Conservation (phyloP, 2,888 invertebrate species). For the Suillia variegata region DNA sequence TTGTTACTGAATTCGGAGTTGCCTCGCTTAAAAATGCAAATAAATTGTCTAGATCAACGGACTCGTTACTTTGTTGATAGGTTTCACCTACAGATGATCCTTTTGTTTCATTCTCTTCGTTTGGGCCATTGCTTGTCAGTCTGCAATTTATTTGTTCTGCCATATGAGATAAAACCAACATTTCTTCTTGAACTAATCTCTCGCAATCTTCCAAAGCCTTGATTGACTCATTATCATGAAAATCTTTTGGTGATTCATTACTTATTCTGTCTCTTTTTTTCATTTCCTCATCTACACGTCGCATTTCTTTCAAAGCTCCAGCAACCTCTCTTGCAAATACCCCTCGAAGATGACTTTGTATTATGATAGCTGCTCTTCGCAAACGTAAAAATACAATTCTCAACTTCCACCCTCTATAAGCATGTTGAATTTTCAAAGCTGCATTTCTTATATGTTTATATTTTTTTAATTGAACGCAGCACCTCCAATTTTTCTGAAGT, state of each 20-base stretch:
- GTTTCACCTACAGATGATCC: conserved; percentile 39
- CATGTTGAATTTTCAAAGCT: conserved; percentile 78
- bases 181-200: conserved; percentile 71
- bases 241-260: conserved; percentile 69
- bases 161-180: conserved; percentile 73
- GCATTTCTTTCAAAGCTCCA: conserved; percentile 84
- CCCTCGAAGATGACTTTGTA: conserved; percentile 85
- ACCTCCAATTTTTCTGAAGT: conserved; percentile 80
- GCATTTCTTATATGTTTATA: conserved; percentile 72
- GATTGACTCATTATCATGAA: conserved; percentile 62
- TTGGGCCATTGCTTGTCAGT: conserved; percentile 43
- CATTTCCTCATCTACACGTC: conserved; percentile 84
- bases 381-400: conserved; percentile 79
- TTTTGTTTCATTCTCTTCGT: conserved; percentile 37
- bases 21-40: conserved; percentile 89
- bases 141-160: conserved; percentile 73
- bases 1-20: conserved; percentile 66
- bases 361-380: conserved; percentile 82
- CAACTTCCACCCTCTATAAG: conserved; percentile 84
- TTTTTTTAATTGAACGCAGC: conserved; percentile 69
- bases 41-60: conserved; percentile 85
- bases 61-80: conserved; percentile 65
- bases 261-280: conserved; percentile 75
- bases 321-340: conserved; percentile 90
- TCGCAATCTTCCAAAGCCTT: conserved; percentile 70